Base-by-base conservation (phyloP, 2,797 vertebrate genomes). In the Jordanella pulchra region DNA sequence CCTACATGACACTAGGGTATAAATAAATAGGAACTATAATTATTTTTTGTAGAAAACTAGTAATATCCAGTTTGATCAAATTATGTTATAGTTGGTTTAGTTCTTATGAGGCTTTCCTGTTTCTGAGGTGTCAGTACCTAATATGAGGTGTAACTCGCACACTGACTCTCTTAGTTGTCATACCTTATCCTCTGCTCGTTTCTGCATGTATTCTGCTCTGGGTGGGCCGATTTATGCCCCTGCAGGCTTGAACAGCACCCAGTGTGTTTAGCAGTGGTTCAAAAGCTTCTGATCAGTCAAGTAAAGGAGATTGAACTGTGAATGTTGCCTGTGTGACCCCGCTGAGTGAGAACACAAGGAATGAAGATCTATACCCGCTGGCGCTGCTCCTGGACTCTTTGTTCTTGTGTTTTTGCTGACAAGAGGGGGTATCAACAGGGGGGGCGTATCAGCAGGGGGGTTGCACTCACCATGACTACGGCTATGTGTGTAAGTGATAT, bases 301-400 rank as follows among this genome's bases (percentile, higher is more conserved):
- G 84, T 83, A 69, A 88, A 91, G 78, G 83, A 81, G 90, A 86
- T 81, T 92, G 89, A 92, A 85, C 84, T 84, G 82, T 84, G 81
- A 89, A 84, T 82, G 69, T 73, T 75, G 86, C 82, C 90, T 86
- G 86, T 72, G 86, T 92, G 92, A 93, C 88, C 91, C 91, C 69
- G 70, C 86, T 75, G 89, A 87, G 85, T 53, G 75, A 89, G 86
- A 93, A 94, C 90, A 93, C 89, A 93, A 89, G 70, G 53, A 72
- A 85, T 39, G 82, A 84, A 90, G 91, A 95, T 94, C 93, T 92
- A 93, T 89, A 88, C 82, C 87, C 83, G 45, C 90, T 80, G 90
- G 83, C 77, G 65, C 82, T 82, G 89, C 89, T 89, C 84, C 80
- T 70, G 84, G 83, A 75, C 82, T 76, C 89, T 94, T 94, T 94